phyloP scores from a whole-genome alignment of 1,140 invertebrate species.

The Marisa cornuarietis region DNA sequence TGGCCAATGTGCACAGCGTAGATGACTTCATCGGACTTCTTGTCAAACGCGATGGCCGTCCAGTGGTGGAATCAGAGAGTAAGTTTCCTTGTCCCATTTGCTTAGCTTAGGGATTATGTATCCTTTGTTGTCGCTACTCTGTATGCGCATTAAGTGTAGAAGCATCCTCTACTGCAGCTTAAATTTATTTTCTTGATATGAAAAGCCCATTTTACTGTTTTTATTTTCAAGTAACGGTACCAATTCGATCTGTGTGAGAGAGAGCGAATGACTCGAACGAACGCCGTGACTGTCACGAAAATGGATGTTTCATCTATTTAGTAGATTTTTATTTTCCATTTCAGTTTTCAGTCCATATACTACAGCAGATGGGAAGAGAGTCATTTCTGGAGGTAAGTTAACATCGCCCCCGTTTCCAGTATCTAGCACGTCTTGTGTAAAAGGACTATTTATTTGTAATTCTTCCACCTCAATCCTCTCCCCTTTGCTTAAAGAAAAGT shows the following conservation, averaged over 20 bases:
- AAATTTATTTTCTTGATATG: too few relatives aligned
- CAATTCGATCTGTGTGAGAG: constrained; percentile 18
- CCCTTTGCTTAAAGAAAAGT: too few relatives aligned
- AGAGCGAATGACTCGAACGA: not conserved
- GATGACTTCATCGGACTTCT: constrained; percentile 2
- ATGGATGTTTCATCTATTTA: not conserved
- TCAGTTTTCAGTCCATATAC: constrained; percentile 13
- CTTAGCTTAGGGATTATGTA: too few relatives aligned
- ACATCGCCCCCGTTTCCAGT: not conserved
- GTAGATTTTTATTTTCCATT: not conserved
- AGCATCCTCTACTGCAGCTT: too few relatives aligned
- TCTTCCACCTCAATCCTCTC: too few relatives aligned
- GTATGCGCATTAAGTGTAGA: too few relatives aligned
- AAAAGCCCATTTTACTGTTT: too few relatives aligned
- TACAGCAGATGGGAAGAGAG: constrained; percentile 12
- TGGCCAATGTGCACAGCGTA: not conserved
- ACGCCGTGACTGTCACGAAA: not conserved
- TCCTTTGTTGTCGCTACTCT: too few relatives aligned
- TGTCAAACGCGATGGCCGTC: not conserved
- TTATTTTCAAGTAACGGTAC: too few relatives aligned
- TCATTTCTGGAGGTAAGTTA: constrained; percentile 16
- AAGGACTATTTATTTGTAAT: too few relatives aligned
- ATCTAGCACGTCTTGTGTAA: not conserved
- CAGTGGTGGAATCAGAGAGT: constrained; percentile 1
- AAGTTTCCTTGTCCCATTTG: not conserved